Percentiles rank a stretch among this genome's conserved stretches.
These are phyloP conservation scores for Choloepus hoffmanni DNA, from an alignment of 2,113 vertebrate species.

Conservation along the genomic window DNA sequence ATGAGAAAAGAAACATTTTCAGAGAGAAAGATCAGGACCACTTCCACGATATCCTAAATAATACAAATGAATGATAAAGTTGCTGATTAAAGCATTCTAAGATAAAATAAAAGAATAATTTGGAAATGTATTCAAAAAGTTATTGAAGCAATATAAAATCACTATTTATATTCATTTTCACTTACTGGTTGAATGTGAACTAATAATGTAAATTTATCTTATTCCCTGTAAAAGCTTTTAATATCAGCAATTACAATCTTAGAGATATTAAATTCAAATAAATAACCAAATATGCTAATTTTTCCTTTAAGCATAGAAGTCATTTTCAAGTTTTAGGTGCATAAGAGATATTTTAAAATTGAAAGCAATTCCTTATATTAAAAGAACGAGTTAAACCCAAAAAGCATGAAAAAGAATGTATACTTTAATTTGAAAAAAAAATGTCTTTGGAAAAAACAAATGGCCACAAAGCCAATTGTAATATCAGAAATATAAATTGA, in stretches of 20 bases:
- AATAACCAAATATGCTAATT: slow-evolving; percentile 44
- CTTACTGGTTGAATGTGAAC: slow-evolving; percentile 58
- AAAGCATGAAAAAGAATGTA: slow-evolving; percentile 12
- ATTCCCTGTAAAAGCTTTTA: slow-evolving; percentile 64
- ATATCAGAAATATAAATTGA: slow-evolving; percentile 67
- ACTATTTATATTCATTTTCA: slow-evolving; percentile 52
- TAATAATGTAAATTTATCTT: slow-evolving; percentile 65
- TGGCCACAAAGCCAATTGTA: slow-evolving; percentile 62
- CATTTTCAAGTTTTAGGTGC: slow-evolving; percentile 60
- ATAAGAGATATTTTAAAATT: slow-evolving; percentile 35
- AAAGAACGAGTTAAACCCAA: slow-evolving; percentile 44
- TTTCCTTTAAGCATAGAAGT: slow-evolving; percentile 41
- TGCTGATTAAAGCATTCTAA: slow-evolving; percentile 46
- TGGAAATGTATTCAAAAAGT: slow-evolving; percentile 46
- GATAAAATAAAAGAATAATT: slow-evolving; percentile 44
- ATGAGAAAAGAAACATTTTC: slow-evolving; percentile 41
- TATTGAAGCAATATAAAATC: slow-evolving; percentile 67
- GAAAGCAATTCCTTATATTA: slow-evolving; percentile 59
- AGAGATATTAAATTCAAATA: slow-evolving; percentile 66
- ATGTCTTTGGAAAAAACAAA: too few species aligned
- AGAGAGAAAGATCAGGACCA: neutral
- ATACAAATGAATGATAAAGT: slow-evolving; percentile 41
- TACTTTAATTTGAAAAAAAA: slow-evolving; percentile 62
- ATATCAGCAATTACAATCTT: slow-evolving; percentile 60
- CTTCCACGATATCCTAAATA: slow-evolving; percentile 43